Conservation (phyloP, 2,888 invertebrate genomes). For the Drosophila cognata region DNA sequence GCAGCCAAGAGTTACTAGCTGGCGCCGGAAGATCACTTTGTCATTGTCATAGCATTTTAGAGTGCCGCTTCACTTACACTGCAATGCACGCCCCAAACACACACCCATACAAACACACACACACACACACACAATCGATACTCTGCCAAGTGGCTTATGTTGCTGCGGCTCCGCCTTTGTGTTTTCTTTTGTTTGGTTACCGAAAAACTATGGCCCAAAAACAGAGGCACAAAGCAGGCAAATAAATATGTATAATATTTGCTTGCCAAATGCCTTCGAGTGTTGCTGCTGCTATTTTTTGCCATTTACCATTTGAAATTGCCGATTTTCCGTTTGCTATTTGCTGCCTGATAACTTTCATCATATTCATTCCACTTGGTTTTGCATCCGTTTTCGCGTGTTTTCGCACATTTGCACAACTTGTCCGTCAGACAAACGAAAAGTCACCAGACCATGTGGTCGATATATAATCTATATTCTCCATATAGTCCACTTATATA, state of each 20-base stretch:
- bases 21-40: conserved; percentile 82
- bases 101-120: not conserved
- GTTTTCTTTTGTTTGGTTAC: conserved; percentile 8
- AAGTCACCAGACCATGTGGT: conserved; percentile 21
- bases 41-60: conserved; percentile 76
- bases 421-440: conserved; percentile 64
- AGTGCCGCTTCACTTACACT: conserved; percentile 46
- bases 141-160: conserved; percentile 35
- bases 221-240: conserved; percentile 21
- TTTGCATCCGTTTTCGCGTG: conserved; percentile 54
- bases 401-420: conserved; percentile 67
- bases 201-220: conserved; percentile 33
- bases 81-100: conserved; percentile 23
- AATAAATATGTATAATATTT: conserved; percentile 45
- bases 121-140: conserved; percentile 33
- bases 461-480: not conserved
- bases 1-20: conserved; percentile 31
- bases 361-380: conserved; percentile 37
- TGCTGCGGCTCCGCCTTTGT: not conserved
- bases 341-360: conserved; percentile 59
- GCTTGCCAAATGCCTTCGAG: conserved; percentile 49
- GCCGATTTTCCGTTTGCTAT: conserved; percentile 16
- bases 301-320: conserved; percentile 49
- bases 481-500: not conserved
- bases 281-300: conserved; percentile 18